phyloP scores from a whole-genome alignment of 2,113 vertebrate genomes.

The Strix aluco region DNA sequence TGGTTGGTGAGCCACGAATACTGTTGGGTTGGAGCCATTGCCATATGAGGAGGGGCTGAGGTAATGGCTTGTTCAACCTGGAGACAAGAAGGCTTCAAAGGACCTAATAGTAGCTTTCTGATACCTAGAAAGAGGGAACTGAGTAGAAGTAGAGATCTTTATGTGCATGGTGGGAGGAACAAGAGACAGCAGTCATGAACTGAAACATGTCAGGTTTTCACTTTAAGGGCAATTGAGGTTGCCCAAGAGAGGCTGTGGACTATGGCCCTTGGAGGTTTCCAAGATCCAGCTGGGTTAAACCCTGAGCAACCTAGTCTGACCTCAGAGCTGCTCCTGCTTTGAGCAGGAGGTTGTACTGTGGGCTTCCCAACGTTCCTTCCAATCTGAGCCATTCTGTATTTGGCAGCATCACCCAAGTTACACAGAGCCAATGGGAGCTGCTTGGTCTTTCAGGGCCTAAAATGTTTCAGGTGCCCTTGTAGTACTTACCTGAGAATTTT shows the following conservation, averaged over 20 bases:
- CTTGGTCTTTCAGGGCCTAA: not conserved
- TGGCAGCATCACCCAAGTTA: not conserved
- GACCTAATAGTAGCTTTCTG: not conserved
- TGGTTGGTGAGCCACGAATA: not conserved
- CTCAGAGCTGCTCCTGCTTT: not conserved
- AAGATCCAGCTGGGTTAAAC: not conserved
- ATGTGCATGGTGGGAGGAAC: accelerated
- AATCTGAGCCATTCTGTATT: not conserved
- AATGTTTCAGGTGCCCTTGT: not conserved
- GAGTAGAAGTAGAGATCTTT: not conserved
- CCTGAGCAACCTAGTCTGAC: not conserved
- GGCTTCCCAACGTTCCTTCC: not conserved
- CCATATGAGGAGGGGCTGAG: not conserved
- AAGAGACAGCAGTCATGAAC: not conserved
- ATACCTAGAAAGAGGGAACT: not conserved
- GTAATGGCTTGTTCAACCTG: not conserved
- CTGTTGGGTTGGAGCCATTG: not conserved
- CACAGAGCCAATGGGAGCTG: not conserved
- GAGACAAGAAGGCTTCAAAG: not conserved
- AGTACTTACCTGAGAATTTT: not conserved
- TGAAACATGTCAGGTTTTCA: not conserved
- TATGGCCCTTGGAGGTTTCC: not conserved
- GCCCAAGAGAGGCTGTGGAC: not conserved
- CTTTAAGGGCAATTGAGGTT: not conserved
- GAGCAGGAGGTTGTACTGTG: not conserved